Evolutionary conservation across 2,888 invertebrate species (phyloP).

Genomic region (Caenorhabditis parvicauda): DNA sequence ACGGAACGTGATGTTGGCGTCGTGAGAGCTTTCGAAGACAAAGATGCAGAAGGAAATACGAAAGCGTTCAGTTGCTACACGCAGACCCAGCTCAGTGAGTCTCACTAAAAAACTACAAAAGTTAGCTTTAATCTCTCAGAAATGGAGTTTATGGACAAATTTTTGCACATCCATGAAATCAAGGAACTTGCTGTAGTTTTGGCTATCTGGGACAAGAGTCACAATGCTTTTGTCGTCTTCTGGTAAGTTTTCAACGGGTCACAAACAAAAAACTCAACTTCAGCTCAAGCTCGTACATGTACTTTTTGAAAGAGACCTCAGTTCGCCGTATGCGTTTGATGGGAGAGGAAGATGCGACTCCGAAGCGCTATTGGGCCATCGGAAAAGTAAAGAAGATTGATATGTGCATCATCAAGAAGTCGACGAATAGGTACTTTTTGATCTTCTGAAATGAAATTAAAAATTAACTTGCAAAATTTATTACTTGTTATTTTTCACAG

Average conservation of each 20-base stretch:
- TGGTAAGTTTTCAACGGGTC: conserved; percentile 29
- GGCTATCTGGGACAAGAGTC: conserved; percentile 52
- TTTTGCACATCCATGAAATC: conserved; percentile 45
- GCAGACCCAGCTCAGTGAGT: conserved; percentile 18
- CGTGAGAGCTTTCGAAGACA: background rate
- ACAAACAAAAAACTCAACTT: conserved; percentile 1
- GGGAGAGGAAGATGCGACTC: conserved; percentile 5
- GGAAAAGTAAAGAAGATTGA: conserved; percentile 48
- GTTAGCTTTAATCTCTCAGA: background rate
- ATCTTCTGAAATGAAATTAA: too few relatives aligned
- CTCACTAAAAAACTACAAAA: background rate
- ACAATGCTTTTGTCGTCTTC: conserved; percentile 53
- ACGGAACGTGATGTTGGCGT: conserved; percentile 7
- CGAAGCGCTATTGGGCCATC: conserved; percentile 50
- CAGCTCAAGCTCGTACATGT: conserved; percentile 40
- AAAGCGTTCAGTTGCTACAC: conserved; percentile 1
- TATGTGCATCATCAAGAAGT: conserved; percentile 56
- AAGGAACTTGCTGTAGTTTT: conserved; percentile 52
- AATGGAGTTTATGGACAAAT: conserved; percentile 19
- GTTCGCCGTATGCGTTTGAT: conserved; percentile 45
- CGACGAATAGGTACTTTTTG: conserved; percentile 55
- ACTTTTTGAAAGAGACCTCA: conserved; percentile 57
- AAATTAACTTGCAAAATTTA: too few relatives aligned
- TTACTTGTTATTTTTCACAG: too few relatives aligned
- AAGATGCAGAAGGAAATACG: background rate